These are phyloP conservation scores for Chinchilla lanigera DNA, from an alignment of 2,113 vertebrate species.

Conservation along the genomic window DNA sequence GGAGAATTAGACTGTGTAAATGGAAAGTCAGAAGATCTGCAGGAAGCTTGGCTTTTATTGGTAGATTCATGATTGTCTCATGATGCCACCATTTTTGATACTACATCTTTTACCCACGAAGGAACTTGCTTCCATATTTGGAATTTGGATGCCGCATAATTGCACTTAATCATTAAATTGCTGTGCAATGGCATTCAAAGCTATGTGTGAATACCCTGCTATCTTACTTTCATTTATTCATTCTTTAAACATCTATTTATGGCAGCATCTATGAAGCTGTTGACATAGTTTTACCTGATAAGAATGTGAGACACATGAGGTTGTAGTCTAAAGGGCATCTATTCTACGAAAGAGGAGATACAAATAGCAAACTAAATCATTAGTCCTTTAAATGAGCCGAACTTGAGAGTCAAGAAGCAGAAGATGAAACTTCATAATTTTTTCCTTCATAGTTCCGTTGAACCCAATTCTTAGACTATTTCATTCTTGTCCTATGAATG, in stretches of 20 bases:
- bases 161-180: neutral
- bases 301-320: neutral
- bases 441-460: neutral
- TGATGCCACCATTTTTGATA: neutral
- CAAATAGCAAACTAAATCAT: neutral
- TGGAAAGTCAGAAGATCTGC: neutral
- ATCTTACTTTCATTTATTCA: neutral
- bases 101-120: neutral
- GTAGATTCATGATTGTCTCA: neutral
- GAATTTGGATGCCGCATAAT: neutral
- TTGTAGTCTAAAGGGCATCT: neutral
- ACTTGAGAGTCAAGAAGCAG: neutral
- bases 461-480: neutral
- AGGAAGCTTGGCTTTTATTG: neutral
- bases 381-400: neutral
- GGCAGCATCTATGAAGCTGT: neutral
- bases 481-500: neutral
- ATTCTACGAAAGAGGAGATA: neutral
- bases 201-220: neutral
- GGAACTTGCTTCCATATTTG: neutral
- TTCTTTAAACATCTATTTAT: neutral
- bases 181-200: constrained; percentile 18
- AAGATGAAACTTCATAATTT: neutral
- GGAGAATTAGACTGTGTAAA: neutral
- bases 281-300: neutral